Evolutionary conservation across 2,113 vertebrate genomes (phyloP).

Genomic region (Apeltes quadracus): DNA sequence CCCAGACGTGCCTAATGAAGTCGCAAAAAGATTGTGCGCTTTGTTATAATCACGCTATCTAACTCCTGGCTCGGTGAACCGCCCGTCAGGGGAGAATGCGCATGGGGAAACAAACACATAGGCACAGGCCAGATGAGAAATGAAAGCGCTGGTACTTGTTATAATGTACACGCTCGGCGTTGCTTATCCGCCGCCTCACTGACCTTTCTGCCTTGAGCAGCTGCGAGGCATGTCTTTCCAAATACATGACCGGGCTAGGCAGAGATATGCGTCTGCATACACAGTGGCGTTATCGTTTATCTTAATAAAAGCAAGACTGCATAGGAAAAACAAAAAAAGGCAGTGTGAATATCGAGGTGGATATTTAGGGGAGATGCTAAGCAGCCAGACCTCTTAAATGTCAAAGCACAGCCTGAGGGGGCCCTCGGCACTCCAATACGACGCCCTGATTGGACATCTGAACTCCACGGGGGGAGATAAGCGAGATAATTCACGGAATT

Average conservation of each 20-base stretch:
- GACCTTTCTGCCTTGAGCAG: slow-evolving; percentile 70
- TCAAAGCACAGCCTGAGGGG: slow-evolving; percentile 71
- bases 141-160: slow-evolving; percentile 60
- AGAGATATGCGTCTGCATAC: slow-evolving; percentile 58
- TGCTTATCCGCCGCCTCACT: slow-evolving; percentile 62
- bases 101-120: slow-evolving; percentile 36
- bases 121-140: slow-evolving; percentile 58
- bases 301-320: slow-evolving; percentile 75
- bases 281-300: slow-evolving; percentile 69
- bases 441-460: slow-evolving; percentile 70
- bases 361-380: slow-evolving; percentile 73
- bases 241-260: slow-evolving; percentile 57
- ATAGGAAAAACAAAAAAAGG: slow-evolving; percentile 22
- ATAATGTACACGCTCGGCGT: slow-evolving; percentile 61
- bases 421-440: slow-evolving; percentile 32
- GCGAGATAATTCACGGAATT: slow-evolving; percentile 70
- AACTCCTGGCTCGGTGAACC: slow-evolving; percentile 21
- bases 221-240: slow-evolving; percentile 66
- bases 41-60: slow-evolving; percentile 59
- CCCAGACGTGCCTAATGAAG: slow-evolving; percentile 47
- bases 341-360: slow-evolving; percentile 31
- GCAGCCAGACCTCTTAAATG: slow-evolving; percentile 76
- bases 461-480: slow-evolving; percentile 63
- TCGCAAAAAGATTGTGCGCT: slow-evolving; percentile 58
- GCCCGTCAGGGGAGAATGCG: slow-evolving; percentile 41